Percentiles rank a stretch among this genome's conserved stretches.
Evolutionary conservation across 2,888 invertebrate species (phyloP).

Genomic region (Aphrophora alni): DNA sequence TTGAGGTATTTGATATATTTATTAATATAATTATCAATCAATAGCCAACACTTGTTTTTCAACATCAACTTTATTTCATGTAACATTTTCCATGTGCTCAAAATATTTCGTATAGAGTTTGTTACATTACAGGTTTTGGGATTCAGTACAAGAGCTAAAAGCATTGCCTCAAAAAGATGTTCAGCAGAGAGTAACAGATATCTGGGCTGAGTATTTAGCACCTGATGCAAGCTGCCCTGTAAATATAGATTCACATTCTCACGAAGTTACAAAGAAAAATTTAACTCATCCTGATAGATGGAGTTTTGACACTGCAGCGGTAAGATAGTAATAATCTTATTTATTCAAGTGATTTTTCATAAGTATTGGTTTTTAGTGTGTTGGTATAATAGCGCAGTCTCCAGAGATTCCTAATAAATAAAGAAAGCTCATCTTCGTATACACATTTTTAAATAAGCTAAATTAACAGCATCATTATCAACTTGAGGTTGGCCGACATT

Average conservation of each 20-base stretch:
- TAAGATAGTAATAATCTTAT: constrained; percentile 57
- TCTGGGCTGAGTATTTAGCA: constrained; percentile 93
- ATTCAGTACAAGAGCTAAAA: constrained; percentile 92
- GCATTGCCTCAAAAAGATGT: constrained; percentile 86
- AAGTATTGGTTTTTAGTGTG: neutral
- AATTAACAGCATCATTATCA: too few relatives aligned
- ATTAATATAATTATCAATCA: too few relatives aligned
- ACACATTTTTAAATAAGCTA: too few relatives aligned
- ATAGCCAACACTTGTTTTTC: too few relatives aligned
- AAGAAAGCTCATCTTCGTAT: too few relatives aligned
- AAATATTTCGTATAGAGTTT: too few relatives aligned
- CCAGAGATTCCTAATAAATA: too few relatives aligned
- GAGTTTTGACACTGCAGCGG: constrained; percentile 97
- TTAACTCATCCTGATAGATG: constrained; percentile 86
- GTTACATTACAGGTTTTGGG: constrained; percentile 79
- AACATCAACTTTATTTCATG: too few relatives aligned
- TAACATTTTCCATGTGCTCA: too few relatives aligned
- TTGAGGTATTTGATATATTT: too few relatives aligned
- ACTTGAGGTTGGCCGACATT: too few relatives aligned
- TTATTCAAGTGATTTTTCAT: constrained; percentile 10
- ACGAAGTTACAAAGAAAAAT: constrained; percentile 82
- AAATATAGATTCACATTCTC: constrained; percentile 94
- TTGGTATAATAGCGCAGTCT: neutral
- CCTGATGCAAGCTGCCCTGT: constrained; percentile 95
- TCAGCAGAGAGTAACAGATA: constrained; percentile 78